These are phyloP conservation scores for Pseudopipra pipra DNA, from an alignment of 2,113 vertebrate genomes.

Conservation along the genomic window DNA sequence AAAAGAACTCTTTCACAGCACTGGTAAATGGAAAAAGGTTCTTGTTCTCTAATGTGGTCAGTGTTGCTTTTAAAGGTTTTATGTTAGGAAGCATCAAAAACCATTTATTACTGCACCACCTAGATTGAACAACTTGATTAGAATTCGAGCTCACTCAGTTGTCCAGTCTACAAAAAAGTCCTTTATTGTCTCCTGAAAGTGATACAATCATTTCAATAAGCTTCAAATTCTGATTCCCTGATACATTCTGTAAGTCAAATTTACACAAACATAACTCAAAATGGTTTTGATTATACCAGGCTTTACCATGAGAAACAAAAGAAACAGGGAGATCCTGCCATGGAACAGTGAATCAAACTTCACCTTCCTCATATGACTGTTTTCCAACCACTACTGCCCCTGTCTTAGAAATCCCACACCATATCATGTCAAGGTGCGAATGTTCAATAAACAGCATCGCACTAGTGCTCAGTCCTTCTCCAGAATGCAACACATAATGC, in stretches of 20 bases:
- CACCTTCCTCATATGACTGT: background rate
- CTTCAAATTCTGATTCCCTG: background rate
- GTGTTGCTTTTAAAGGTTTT: background rate
- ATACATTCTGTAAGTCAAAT: background rate
- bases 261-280: background rate
- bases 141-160: background rate
- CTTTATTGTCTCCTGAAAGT: background rate
- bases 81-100: background rate
- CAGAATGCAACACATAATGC: rapidly evolving
- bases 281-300: background rate
- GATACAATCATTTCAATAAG: background rate
- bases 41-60: background rate
- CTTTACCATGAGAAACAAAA: background rate
- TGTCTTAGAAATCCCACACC: background rate
- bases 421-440: rapidly evolving
- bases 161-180: background rate
- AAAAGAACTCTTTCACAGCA: background rate
- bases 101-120: background rate
- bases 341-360: background rate
- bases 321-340: background rate
- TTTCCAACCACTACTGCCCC: background rate
- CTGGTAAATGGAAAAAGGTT: background rate
- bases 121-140: background rate
- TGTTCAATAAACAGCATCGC: background rate
- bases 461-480: background rate